A percentile compares a stretch with the other conserved stretches of the same genome.
phyloP scores from a whole-genome alignment of 2,113 vertebrate species.

The Rhea americana region DNA sequence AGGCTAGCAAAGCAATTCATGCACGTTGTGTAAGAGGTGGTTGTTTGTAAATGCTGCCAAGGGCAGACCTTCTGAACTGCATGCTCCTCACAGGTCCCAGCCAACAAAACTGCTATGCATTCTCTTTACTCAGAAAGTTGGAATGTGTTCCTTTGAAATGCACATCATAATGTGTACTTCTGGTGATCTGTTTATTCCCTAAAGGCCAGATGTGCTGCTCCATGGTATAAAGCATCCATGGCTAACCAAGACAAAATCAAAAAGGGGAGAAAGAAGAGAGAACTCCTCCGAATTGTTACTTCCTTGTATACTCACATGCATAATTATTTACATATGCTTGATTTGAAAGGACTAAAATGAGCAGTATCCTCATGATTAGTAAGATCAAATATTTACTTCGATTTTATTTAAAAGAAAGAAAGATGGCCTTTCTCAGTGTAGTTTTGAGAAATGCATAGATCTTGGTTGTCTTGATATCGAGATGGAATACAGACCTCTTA shows the following conservation, averaged over 20 bases:
- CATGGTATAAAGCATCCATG: neutral
- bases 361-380: slow-evolving; percentile 3
- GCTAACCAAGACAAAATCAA: neutral
- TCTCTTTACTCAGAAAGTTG: slow-evolving; percentile 23
- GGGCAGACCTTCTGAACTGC: slow-evolving; percentile 15
- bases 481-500: neutral
- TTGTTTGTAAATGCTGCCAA: neutral
- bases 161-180: neutral
- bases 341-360: slow-evolving; percentile 47
- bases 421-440: slow-evolving; percentile 40
- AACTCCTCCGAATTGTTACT: neutral
- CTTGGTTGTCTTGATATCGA: slow-evolving; percentile 13
- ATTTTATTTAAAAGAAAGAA: slow-evolving; percentile 41
- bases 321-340: slow-evolving; percentile 22
- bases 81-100: neutral
- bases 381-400: slow-evolving; percentile 34
- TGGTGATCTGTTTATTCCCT: slow-evolving; percentile 20
- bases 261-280: slow-evolving; percentile 5
- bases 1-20: slow-evolving; percentile 30
- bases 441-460: slow-evolving; percentile 36
- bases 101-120: slow-evolving; percentile 42
- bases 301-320: slow-evolving; percentile 43
- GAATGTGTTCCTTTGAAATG: slow-evolving; percentile 19
- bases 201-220: neutral
- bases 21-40: neutral